Base-by-base conservation (phyloP, 2,888 invertebrate species). In the Ectemnius continuus region DNA sequence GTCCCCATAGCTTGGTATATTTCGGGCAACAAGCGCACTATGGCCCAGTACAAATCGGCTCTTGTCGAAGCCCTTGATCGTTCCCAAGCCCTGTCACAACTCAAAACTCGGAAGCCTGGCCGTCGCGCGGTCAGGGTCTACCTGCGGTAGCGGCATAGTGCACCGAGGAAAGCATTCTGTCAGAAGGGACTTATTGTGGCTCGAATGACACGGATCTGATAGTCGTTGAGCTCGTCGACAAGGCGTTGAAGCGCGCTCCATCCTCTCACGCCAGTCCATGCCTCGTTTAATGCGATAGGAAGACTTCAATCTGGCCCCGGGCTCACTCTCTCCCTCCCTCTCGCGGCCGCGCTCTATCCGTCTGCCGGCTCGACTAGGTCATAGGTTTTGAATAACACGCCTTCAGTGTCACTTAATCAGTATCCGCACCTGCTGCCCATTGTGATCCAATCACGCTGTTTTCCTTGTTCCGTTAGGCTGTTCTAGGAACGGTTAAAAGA, bases 51-150 rank as follows among this genome's bases (percentile, higher is more conserved):
- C 18, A 73, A 63, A 67, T 64, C 66, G 63, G n/a, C 66, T 56
- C 60, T 63, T 68, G 70, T 65, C 67, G 68, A 57, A 26, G 64
- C 64, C 18, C 23, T 68, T 52, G 56, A 69, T 72, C 72, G 59
- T 62, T 58, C 28, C 67, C 67, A 57, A 11, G 45, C 23, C 60
- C 75, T 75, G 77, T 77, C 79, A 72, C 74, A 81, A 79, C 68
- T 71, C 79, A 72, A 76, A 81, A 79, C 68, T 71, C 16, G 28
- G 60, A 75, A 48, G 16, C 26, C 57, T 36, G 16, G 52, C 26
- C 59, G 60, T 73, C 23, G 61, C 23, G 18, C 47, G 46, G 4
- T 47, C 47, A 45, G 13, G 61, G 28, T 57, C 73, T 75, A 76
- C 68, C 74, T 73, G 76, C 73, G 46, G 36, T 36, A 36, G 36